Evolutionary conservation across 37 sponge, comb jelly and placozoan species (phyloP).

Genomic region (Halichondria panicea): DNA sequence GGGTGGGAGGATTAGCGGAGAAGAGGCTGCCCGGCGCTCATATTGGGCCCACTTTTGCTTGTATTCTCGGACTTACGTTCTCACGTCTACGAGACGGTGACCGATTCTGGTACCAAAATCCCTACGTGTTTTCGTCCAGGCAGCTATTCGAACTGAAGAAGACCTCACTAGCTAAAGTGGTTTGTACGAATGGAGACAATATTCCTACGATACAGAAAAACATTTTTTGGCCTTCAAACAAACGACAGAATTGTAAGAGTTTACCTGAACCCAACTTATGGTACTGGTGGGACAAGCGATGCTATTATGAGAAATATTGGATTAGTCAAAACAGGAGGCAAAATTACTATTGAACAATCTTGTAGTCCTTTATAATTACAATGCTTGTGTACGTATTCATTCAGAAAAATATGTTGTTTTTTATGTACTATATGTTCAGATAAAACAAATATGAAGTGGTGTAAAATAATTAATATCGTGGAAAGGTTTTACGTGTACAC

Average conservation of each 20-base stretch:
- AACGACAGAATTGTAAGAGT: slow-evolving; percentile 12
- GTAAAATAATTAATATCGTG: background rate
- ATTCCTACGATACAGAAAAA: slow-evolving; percentile 59
- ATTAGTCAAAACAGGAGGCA: too few relatives aligned
- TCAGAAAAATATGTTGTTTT: too few relatives aligned
- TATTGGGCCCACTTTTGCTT: slow-evolving; percentile 86
- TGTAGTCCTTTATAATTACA: too few relatives aligned
- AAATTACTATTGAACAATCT: too few relatives aligned
- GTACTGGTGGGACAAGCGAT: slow-evolving; percentile 51
- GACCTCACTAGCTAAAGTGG: slow-evolving; percentile 75
- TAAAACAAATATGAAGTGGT: background rate
- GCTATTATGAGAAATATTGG: too few relatives aligned
- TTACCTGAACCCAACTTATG: slow-evolving; percentile 43
- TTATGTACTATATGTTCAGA: too few relatives aligned
- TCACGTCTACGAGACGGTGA: slow-evolving; percentile 65
- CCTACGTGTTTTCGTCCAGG: slow-evolving; percentile 40
- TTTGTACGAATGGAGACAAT: slow-evolving; percentile 84
- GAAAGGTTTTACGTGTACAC: background rate
- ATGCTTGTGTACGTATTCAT: too few relatives aligned
- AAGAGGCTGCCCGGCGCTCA: slow-evolving; percentile 46
- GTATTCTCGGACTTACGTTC: slow-evolving; percentile 68
- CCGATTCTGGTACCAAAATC: slow-evolving; percentile 76
- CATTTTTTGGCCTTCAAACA: slow-evolving; percentile 30
- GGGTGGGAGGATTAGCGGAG: slow-evolving; percentile 87
- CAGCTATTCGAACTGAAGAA: slow-evolving; percentile 71